Evolutionary conservation across 92 coral and sea anemone species (phyloP), one percentile per base, ranked within the genome.

Genomic region (Galaxea fascicularis): DNA sequence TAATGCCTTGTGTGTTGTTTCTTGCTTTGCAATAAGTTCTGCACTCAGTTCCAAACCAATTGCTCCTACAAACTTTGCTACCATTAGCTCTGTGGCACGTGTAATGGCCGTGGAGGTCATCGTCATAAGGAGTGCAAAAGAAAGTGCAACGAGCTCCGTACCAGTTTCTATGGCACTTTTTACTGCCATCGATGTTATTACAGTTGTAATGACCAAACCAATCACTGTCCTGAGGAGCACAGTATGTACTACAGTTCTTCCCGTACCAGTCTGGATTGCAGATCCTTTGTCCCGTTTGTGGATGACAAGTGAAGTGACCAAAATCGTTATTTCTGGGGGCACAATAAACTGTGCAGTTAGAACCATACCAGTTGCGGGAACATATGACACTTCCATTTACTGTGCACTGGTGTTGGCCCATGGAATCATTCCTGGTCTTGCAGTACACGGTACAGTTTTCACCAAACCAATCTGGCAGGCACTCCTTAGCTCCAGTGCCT

Each of bases 191-290:
- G 16, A 24, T 52, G 28, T 22, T 70, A 72, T 63, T 83, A 63
- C 98, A 95, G 21, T 78, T 57, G 83, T 73, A 94, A 74, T 91
- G 92, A 8, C 92, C 95, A 52, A 16, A 49, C 31, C 29, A 26
- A 26, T 72, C 73, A 20, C 47, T 90, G 60, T 51, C 44, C 18
- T 80, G 73, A 58, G 80, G 74, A 14, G 45, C 71, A 57, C 98
- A 95, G 65, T 77, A 74, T 1, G 71, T 78, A 14, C 90, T 77
- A 30, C 98, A 95, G 52, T 81, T 83, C 4, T 47, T n/a, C 22
- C 92, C 96, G 84, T 81, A 95, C 96, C 96, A 95, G 87, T 86
- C 66, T 14, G 29, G 65, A 21, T 90, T 54, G 71, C 98, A 94
- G 26, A 92, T 27, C 77, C 53, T 94, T 6, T 27, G 29, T 26